A percentile compares a stretch with the other conserved stretches of the same genome.
Evolutionary conservation across 2,797 vertebrate species (phyloP).

Genomic region (Megalops cyprinoides): DNA sequence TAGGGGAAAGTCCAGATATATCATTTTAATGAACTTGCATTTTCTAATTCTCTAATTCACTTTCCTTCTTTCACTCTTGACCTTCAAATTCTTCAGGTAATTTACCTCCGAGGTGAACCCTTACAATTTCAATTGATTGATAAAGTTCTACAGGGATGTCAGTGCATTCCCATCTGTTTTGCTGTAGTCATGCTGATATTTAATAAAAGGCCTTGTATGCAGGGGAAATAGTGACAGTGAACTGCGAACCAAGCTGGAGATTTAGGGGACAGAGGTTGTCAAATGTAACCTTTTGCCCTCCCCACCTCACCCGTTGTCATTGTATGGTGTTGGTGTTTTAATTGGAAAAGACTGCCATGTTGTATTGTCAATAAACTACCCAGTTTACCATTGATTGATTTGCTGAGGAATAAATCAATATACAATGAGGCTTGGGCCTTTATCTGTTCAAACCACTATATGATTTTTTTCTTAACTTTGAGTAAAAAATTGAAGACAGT

Average conservation of each 20-base stretch:
- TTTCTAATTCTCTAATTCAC: slow-evolving; percentile 42
- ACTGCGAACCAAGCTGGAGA: not conserved
- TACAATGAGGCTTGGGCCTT: not conserved
- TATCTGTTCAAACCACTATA: not conserved
- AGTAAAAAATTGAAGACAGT: no score
- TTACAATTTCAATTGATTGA: slow-evolving; percentile 23
- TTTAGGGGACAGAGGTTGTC: no score
- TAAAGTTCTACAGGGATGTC: not conserved
- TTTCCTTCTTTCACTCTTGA: slow-evolving; percentile 34
- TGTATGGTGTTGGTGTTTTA: not conserved
- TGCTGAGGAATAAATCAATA: not conserved
- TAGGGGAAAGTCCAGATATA: slow-evolving; percentile 20
- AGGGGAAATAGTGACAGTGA: not conserved
- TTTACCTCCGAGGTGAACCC: slow-evolving; percentile 54
- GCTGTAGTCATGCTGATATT: not conserved
- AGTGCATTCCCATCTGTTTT: slow-evolving; percentile 17
- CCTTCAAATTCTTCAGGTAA: slow-evolving; percentile 54
- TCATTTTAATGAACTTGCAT: slow-evolving; percentile 27
- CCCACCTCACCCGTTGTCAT: not conserved
- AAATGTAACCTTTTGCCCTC: no score
- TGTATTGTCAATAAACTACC: not conserved
- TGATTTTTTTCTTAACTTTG: not conserved
- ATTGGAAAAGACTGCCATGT: not conserved
- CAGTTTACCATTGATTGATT: not conserved
- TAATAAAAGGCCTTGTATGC: not conserved